Evolutionary conservation across 2,888 invertebrate genomes (phyloP), one percentile per base, ranked within the genome.

Genomic region (Elaeidobius kamerunicus): DNA sequence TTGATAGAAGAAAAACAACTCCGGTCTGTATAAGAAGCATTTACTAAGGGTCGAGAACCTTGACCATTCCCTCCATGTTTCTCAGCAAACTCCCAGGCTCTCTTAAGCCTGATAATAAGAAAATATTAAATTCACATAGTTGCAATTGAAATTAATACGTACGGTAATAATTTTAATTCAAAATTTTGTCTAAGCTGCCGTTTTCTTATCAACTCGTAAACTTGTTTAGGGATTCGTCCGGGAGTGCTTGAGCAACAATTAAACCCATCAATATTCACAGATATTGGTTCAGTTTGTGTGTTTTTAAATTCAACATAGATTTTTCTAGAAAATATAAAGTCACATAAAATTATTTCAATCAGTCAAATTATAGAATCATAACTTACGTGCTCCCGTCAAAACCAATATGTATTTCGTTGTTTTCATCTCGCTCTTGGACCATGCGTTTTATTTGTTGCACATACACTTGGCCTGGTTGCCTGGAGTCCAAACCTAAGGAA

Each of bases 201-300:
- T 67, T 85, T 78, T 69, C 87, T 85, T 0, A 91, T 65, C 0
- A 88, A 84, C 63, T 85, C 83, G 69, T 87, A 90, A 0, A 91
- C 83, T n/a, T 84, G 80, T 15, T 80, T 71, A 9, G 78, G 73
- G 20, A 87, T 81, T 69, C 79, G 80, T 0, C 86, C 86, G 0
- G 79, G 78, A 32, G 80, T 73, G 27, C 48, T 59, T 0, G 80
- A 71, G 65, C 79, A 61, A 71, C 72, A 60, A 65, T 71, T 58
- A 61, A 72, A 30, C 58, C 71, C 63, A 60, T 71, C 59, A 46
- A 62, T 49, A 16, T 59, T 61, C n/a, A 63, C 64, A 59, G 48
- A 63, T 14, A 57, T 62, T 49, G 59, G 64, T 17, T 70, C 70
- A 3, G 18, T 5, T 17, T 68, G 61, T 9, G 68, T 52, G 30